Evolutionary conservation across 2,888 invertebrate species (phyloP).

Genomic region (Tuberolachnus salignus): DNA sequence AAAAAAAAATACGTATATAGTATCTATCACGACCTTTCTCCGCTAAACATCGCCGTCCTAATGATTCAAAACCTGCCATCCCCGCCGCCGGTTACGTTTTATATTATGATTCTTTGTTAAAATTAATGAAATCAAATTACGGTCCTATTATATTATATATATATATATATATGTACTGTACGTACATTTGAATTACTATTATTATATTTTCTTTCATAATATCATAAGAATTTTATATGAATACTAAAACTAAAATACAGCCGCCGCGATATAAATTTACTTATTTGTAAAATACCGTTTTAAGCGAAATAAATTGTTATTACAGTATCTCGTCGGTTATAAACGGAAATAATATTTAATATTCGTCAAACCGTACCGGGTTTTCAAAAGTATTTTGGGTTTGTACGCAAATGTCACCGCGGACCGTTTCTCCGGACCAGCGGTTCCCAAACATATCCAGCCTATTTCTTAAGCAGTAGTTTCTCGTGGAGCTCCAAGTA

Average conservation of each 20-base stretch:
- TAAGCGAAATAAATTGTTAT: slow-evolving; percentile 24
- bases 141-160: slow-evolving; percentile 27
- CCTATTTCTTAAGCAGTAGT: too few relatives aligned
- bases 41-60: neutral
- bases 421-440: too few relatives aligned
- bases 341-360: too few relatives aligned
- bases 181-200: slow-evolving; percentile 14
- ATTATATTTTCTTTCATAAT: neutral
- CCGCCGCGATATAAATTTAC: slow-evolving; percentile 1
- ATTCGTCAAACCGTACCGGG: too few relatives aligned
- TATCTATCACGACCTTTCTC: too few relatives aligned
- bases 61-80: slow-evolving; percentile 33
- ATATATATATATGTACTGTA: too few relatives aligned
- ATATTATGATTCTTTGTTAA: slow-evolving; percentile 17
- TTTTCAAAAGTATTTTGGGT: too few relatives aligned
- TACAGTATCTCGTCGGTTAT: too few relatives aligned
- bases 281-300: slow-evolving; percentile 41
- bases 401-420: too few relatives aligned
- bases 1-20: too few relatives aligned
- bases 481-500: too few relatives aligned
- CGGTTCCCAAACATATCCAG: too few relatives aligned
- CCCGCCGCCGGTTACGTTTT: neutral
- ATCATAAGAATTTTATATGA: slow-evolving; percentile 29
- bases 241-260: neutral
- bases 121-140: slow-evolving; percentile 53